Evolutionary conservation across 53 echinoderm and acorn worm species (phyloP).

Genomic region (Henricia sp.): DNA sequence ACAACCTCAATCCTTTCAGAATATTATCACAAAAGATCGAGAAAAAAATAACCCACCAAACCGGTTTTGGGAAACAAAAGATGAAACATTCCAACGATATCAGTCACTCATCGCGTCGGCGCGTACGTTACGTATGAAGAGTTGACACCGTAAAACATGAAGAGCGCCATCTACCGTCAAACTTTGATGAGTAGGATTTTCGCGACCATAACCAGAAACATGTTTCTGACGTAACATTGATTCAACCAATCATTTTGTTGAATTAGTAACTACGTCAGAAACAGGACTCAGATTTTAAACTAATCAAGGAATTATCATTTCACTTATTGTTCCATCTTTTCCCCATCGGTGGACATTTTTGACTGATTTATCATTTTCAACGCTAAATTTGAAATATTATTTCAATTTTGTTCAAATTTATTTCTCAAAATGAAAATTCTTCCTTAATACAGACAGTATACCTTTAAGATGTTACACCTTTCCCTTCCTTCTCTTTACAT

Average conservation of each 20-base stretch:
- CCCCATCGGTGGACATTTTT: neutral
- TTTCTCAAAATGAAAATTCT: neutral
- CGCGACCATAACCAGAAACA: too few species aligned
- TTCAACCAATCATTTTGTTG: too few species aligned
- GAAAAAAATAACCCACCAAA: neutral
- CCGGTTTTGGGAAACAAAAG: neutral
- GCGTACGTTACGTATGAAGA: neutral
- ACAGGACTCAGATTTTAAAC: neutral
- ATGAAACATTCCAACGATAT: neutral
- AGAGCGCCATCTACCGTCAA: neutral
- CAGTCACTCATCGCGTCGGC: neutral
- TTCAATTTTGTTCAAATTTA: neutral
- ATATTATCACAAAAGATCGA: neutral
- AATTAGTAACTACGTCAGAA: too few species aligned
- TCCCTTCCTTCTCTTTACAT: too few species aligned
- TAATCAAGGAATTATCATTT: neutral
- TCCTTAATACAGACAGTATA: too few species aligned
- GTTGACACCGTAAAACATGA: neutral
- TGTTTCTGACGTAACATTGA: too few species aligned
- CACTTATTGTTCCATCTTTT: neutral
- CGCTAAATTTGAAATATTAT: neutral
- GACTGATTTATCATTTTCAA: neutral
- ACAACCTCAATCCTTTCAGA: neutral
- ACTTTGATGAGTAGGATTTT: neutral
- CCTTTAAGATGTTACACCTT: too few species aligned